phyloP scores from a whole-genome alignment of 2,113 vertebrate genomes.

The Clarias batrachus region DNA sequence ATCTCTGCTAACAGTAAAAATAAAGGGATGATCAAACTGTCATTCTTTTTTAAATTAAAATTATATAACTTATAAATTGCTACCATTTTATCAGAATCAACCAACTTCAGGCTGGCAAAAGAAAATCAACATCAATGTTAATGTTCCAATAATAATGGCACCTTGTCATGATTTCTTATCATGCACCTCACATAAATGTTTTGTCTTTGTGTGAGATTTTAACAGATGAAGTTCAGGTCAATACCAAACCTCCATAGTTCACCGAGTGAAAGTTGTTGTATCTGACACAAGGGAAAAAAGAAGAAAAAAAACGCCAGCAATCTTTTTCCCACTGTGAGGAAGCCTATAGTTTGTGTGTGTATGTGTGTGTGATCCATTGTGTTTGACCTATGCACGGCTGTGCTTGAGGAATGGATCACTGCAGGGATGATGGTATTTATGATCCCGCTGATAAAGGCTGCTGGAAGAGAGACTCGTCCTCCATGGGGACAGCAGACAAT shows the following conservation, averaged over 20 bases:
- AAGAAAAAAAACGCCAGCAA: conserved; percentile 24
- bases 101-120: not conserved
- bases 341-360: not conserved
- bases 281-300: conserved; percentile 22
- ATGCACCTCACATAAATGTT: not conserved
- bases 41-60: not conserved
- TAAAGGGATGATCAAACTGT: not conserved
- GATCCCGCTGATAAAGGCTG: conserved; percentile 53
- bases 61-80: not conserved
- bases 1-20: not conserved
- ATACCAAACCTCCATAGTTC: conserved; percentile 3
- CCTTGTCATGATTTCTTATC: not conserved
- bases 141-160: not conserved
- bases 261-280: not conserved
- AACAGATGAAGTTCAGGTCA: not conserved
- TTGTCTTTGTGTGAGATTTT: conserved; percentile 3
- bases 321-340: conserved; percentile 13
- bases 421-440: conserved; percentile 50
- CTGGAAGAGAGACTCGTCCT: conserved; percentile 30
- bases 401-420: conserved; percentile 47
- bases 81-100: not conserved
- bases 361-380: not conserved
- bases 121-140: not conserved
- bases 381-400: conserved; percentile 21
- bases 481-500: conserved; percentile 51